Conservation (phyloP, 2,113 vertebrate genomes). For the Callithrix jacchus region DNA sequence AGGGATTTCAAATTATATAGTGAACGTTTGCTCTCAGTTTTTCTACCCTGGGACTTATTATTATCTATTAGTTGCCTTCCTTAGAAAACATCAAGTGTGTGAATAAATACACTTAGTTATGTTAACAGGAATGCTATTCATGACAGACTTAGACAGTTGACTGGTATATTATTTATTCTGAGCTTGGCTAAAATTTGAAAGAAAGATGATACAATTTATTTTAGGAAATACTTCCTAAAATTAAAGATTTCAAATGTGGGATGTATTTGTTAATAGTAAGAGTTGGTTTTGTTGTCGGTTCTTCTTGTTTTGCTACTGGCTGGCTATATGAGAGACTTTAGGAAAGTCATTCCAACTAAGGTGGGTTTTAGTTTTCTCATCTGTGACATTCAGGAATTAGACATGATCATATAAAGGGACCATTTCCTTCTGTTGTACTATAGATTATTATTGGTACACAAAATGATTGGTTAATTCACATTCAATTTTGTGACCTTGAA, state of each 20-base stretch:
- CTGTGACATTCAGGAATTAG: not conserved
- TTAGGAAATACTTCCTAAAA: conserved; percentile 26
- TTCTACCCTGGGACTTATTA: not conserved
- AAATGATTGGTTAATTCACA: not conserved
- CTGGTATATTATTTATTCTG: not conserved
- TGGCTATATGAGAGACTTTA: not conserved
- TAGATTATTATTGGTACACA: not conserved
- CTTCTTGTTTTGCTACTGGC: not conserved
- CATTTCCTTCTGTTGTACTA: not conserved
- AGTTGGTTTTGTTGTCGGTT: too few species aligned
- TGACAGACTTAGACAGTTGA: not conserved
- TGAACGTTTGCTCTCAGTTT: not conserved
- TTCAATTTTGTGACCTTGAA: not conserved
- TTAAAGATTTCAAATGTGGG: not conserved
- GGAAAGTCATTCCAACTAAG: not conserved
- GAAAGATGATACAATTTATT: not conserved
- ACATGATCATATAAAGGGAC: not conserved
- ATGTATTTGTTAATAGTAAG: not conserved
- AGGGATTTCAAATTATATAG: not conserved
- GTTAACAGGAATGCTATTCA: not conserved
- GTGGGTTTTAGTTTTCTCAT: not conserved
- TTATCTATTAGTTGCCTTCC: not conserved
- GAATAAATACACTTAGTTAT: not conserved
- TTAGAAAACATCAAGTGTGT: not conserved
- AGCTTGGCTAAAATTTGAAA: not conserved